These are phyloP conservation scores for Pseudonaja textilis DNA, from an alignment of 2,113 vertebrate species.

Conservation along the genomic window DNA sequence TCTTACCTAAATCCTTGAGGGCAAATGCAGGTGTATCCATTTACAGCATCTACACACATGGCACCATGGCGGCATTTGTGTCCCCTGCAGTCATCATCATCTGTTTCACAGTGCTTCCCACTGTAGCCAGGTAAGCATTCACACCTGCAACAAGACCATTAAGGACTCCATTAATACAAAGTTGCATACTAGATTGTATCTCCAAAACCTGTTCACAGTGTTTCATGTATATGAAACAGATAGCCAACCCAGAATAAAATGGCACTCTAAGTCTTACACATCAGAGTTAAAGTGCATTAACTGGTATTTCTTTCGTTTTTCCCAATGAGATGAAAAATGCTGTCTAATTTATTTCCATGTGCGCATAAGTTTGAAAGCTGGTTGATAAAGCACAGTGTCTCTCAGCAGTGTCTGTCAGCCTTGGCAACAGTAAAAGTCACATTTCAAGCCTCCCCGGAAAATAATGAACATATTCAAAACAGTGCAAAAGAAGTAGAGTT, in stretches of 20 bases:
- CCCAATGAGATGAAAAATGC: not conserved
- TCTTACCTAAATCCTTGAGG: conserved; percentile 94
- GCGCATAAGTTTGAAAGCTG: not conserved
- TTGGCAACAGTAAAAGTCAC: conserved; percentile 30
- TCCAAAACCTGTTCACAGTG: not conserved
- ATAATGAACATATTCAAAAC: conserved; percentile 33
- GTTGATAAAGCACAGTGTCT: not conserved
- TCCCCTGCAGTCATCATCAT: conserved; percentile 86
- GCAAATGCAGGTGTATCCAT: conserved; percentile 92
- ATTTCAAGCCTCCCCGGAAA: conserved; percentile 53
- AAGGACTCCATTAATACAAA: not conserved
- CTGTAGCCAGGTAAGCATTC: conserved; percentile 92
- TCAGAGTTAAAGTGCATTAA: not conserved
- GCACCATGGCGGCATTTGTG: conserved; percentile 93
- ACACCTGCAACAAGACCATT: conserved; percentile 73
- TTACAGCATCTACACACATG: conserved; percentile 86
- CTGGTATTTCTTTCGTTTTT: not conserved
- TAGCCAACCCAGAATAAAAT: not conserved
- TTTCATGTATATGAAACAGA: not conserved
- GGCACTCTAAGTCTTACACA: not conserved
- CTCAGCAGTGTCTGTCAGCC: not conserved
- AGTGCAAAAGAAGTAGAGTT: conserved; percentile 28
- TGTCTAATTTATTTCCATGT: not conserved
- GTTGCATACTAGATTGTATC: not conserved
- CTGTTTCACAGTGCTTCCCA: conserved; percentile 87